Evolutionary conservation across 1,140 invertebrate genomes (phyloP).

Genomic region (Araneus ventricosus): DNA sequence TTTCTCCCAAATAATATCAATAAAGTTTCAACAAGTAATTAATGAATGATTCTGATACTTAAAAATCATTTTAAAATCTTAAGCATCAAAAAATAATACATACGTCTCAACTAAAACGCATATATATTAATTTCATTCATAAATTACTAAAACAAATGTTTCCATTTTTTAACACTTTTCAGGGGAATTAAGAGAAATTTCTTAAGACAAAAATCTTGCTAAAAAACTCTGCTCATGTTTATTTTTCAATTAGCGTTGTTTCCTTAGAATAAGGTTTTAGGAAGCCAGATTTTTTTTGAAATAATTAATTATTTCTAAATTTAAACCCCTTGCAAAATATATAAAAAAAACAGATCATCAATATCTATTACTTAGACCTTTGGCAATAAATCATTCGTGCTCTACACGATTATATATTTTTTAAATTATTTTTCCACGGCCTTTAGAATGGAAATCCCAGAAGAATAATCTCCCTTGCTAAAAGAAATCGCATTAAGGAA

Average conservation of each 20-base stretch:
- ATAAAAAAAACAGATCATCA: not conserved
- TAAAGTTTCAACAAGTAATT: no score
- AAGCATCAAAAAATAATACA: no score
- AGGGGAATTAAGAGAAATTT: no score
- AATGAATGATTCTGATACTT: no score
- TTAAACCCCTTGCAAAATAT: not conserved
- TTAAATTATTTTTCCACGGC: not conserved
- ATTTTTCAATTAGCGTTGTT: not conserved
- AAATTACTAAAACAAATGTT: no score
- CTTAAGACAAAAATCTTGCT: no score
- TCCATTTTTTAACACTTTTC: no score
- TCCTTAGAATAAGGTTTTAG: not conserved
- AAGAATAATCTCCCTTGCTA: not conserved
- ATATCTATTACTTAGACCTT: slow-evolving; percentile 27
- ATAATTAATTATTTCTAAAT: slow-evolving; percentile 12
- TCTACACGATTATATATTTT: not conserved
- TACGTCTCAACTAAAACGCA: no score
- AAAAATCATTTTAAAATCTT: no score
- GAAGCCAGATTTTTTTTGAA: not conserved
- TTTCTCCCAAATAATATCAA: no score
- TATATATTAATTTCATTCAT: no score
- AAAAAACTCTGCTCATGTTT: not conserved
- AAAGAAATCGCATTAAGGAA: slow-evolving; percentile 5
- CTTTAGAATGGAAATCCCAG: not conserved
- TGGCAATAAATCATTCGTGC: not conserved